Evolutionary conservation across 2,888 invertebrate genomes (phyloP).

Genomic region (Odontomyia ornata): DNA sequence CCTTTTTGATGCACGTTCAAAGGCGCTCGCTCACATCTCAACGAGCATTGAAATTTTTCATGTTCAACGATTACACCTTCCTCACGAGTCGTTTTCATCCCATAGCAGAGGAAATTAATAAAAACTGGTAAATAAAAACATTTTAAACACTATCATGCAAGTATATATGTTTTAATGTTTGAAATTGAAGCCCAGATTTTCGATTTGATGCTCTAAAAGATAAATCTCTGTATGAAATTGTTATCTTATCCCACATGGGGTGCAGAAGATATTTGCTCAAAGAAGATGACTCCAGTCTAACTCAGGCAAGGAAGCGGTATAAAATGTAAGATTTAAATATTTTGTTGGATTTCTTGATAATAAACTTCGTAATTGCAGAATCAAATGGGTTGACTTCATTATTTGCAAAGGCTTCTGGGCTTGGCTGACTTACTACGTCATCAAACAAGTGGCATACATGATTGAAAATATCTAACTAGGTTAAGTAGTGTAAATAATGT

Average conservation of each 20-base stretch:
- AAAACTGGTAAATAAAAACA: background rate
- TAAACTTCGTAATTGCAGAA: conserved; percentile 21
- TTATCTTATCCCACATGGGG: conserved; percentile 63
- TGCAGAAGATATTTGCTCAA: conserved; percentile 79
- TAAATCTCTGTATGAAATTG: conserved; percentile 12
- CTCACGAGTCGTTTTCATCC: background rate
- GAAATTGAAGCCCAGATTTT: conserved; percentile 35
- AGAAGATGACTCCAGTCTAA: conserved; percentile 76
- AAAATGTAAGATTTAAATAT: conserved; percentile 68
- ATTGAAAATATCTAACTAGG: too few species aligned
- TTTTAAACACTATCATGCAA: background rate
- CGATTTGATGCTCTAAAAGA: background rate
- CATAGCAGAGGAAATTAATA: background rate
- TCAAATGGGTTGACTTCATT: conserved; percentile 8
- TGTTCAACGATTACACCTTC: conserved; percentile 34
- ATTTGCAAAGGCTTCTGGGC: conserved; percentile 19
- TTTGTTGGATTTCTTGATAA: background rate
- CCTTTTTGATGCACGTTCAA: conserved; percentile 31
- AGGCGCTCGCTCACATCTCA: conserved; percentile 2
- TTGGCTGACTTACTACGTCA: background rate
- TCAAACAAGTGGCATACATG: background rate
- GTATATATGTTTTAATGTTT: background rate
- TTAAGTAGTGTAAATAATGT: too few species aligned
- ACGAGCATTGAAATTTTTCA: conserved; percentile 32
- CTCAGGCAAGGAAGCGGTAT: conserved; percentile 77